Conservation (phyloP, 2,888 invertebrate genomes). For the Tethea ocularis region DNA sequence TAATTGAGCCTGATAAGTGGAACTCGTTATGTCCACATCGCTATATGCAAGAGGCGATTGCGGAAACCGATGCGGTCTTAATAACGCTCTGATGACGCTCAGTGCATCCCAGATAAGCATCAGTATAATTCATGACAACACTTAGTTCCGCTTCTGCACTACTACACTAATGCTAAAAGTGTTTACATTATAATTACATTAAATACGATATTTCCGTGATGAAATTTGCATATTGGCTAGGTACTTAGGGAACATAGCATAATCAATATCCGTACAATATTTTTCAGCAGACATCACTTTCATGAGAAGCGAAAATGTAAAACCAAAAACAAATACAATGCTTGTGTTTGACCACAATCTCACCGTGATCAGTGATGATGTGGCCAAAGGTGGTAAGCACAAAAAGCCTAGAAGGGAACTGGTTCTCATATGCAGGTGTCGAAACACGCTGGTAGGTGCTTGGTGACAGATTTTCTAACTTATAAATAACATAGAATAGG, state of each 20-base stretch:
- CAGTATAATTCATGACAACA: slow-evolving; percentile 45
- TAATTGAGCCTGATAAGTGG: slow-evolving; percentile 7
- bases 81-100: slow-evolving; percentile 29
- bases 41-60: slow-evolving; percentile 32
- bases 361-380: too few species aligned
- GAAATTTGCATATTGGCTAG: too few species aligned
- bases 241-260: not conserved
- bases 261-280: not conserved
- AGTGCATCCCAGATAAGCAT: slow-evolving; percentile 47
- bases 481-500: too few species aligned
- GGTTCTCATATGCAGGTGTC: too few species aligned
- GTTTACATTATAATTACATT: slow-evolving; percentile 5
- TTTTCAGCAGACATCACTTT: too few species aligned
- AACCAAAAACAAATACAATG: too few species aligned
- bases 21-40: slow-evolving; percentile 11
- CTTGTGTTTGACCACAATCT: too few species aligned
- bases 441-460: too few species aligned
- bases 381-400: too few species aligned
- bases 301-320: too few species aligned
- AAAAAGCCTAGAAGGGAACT: too few species aligned
- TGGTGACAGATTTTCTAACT: too few species aligned
- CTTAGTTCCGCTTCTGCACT: slow-evolving; percentile 55
- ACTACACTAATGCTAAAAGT: slow-evolving; percentile 14
- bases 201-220: not conserved
- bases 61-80: slow-evolving; percentile 43